Evolutionary conservation across 2,797 vertebrate species (phyloP), one percentile per base, ranked within the genome.

Genomic region (Valencia hispanica): DNA sequence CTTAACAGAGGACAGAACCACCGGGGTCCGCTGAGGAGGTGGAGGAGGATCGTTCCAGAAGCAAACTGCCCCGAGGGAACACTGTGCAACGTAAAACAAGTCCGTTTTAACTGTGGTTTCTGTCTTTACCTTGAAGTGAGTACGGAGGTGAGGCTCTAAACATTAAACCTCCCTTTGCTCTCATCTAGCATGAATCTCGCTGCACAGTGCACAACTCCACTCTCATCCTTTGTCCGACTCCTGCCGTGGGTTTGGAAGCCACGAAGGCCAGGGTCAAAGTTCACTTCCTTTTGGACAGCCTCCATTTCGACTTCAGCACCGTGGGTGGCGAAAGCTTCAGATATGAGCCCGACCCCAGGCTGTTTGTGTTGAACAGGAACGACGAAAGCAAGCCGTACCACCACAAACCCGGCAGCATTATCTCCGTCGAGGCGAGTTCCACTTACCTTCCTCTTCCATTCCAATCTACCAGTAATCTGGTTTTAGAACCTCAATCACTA

Each of bases 371-470:
- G 72, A 99, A 97, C 88, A 94, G 92, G 1, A 96, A 97, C 14
- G 96, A 98, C 79, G 95, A 95, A 27, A 94, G 92, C 88, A 95
- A 94, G 11, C 97, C 98, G 0, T 99, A 98, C 92, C 95, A 97
- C 45, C 97, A 99, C 94, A 99, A 99, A 80, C 97, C 97, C 0
- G 97, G 97, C 82, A 99, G 97, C 9, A 96, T 99, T 93, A 97
- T 99, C 78, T 98, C 98, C 43, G 98, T 99, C 0, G 98, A 99
- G 97, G 98, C 98, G 70, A n/a, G 87, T 32, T 8, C 4, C n/a
- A 0, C 0, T 5, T 65, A 53, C 11, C 30, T 50, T 41, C 12
- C 7, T 25, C 22, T 51, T n/a, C n/a, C n/a, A n/a, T n/a, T n/a
- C n/a, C n/a, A n/a, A n/a, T 51, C 48, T 50, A 5, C 0, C 18